Base-by-base conservation (phyloP, 2,888 invertebrate genomes). In the Lasioglossum oenotherae region DNA sequence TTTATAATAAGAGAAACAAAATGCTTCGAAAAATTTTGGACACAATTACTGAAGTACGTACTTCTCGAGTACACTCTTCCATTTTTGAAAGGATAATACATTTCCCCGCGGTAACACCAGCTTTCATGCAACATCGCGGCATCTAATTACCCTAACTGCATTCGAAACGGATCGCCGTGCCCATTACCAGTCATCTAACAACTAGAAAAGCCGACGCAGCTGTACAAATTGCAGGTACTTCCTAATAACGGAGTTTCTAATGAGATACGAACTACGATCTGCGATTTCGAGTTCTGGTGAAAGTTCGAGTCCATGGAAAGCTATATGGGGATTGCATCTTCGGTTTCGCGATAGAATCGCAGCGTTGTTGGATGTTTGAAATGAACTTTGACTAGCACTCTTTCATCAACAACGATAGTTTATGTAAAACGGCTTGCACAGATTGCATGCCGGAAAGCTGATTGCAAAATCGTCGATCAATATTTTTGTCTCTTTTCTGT, bases 401-500 rank as follows among this genome's bases (percentile, higher is more conserved):
- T 8, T 49, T 69, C 19, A 10, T 31, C 44, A 4, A 16, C 12
- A n/a, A 67, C 19, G 46, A 16, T 35, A 46, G 19, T 49, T 77
- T 69, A 49, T 31, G 67, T 16, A 69, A 73, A 69, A 69, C 77
- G 10, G 19, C 4, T 35, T 1, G 38, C 23, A 2, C 46, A 12
- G 23, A 41, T 35, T 35, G n/a, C 31, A 23, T 4, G 49, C n/a
- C 31, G 67, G 67, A 46, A 67, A 77, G n/a, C 77, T 44, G 46
- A 67, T 67, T 67, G 12, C 19, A 31, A 27, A 76, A 67, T 23
- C 44, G 35, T 23, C 76, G 10, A 75, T 69, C 31, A 69, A 77
- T 31, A 67, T 31, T 77, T 46, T 49, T 69, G 38, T 23, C 69
- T 71, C 71, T 38, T 16, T 53, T 19, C 69, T 31, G 64, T 44